Evolutionary conservation across 2,888 invertebrate species (phyloP).

Genomic region (Synanthedon vespiformis): DNA sequence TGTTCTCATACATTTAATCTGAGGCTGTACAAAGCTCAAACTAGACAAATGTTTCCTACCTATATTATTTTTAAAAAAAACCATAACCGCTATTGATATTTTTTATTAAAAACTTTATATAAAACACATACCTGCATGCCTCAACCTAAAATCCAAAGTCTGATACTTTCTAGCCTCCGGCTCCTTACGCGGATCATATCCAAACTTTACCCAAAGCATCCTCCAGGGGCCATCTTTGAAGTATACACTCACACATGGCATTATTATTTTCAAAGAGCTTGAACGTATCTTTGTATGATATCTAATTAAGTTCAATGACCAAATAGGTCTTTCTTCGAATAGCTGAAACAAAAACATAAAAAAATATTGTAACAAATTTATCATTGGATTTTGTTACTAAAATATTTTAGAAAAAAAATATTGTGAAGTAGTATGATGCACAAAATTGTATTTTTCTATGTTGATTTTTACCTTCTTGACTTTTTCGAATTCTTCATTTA

Average conservation of each 20-base stretch:
- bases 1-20: too few species aligned
- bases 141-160: slow-evolving; percentile 84
- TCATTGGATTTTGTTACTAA: too few species aligned
- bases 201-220: slow-evolving; percentile 88
- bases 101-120: too few species aligned
- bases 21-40: too few species aligned
- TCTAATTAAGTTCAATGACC: slow-evolving; percentile 84
- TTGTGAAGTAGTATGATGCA: too few species aligned
- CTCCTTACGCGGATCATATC: slow-evolving; percentile 91
- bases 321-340: slow-evolving; percentile 89
- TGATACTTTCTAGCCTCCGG: slow-evolving; percentile 86
- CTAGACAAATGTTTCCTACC: too few species aligned
- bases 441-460: too few species aligned
- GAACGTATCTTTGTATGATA: slow-evolving; percentile 72
- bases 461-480: slow-evolving; percentile 50
- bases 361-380: not conserved
- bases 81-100: too few species aligned
- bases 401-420: too few species aligned
- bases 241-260: slow-evolving; percentile 88
- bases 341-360: slow-evolving; percentile 52
- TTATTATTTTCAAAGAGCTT: slow-evolving; percentile 78
- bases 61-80: too few species aligned
- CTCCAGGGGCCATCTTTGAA: slow-evolving; percentile 94
- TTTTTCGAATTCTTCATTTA: slow-evolving; percentile 47
- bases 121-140: slow-evolving; percentile 66